Conservation (phyloP, 2,888 invertebrate species). For the Drosophila paramelanica region DNA sequence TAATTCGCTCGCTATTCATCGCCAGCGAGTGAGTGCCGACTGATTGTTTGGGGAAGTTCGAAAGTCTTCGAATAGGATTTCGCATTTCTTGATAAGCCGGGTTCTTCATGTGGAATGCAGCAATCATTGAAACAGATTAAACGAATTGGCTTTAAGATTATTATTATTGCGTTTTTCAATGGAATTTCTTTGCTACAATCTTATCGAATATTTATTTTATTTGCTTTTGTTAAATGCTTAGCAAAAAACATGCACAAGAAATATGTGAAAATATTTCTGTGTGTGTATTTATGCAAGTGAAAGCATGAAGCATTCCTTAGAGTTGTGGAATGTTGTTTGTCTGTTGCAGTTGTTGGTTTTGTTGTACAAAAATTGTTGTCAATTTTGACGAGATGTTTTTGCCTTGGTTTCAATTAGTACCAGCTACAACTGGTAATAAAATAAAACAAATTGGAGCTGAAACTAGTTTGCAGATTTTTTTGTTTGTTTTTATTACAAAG, state of each 20-base stretch:
- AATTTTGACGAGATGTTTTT: background rate
- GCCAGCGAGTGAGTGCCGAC: constrained; percentile 34
- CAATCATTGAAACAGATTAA: constrained; percentile 19
- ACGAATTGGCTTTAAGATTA: background rate
- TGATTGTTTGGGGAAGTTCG: constrained; percentile 52
- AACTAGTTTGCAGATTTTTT: background rate
- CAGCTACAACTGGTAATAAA: background rate
- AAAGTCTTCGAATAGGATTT: constrained; percentile 11
- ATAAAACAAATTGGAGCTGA: background rate
- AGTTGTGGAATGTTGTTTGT: background rate
- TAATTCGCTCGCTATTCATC: constrained; percentile 38
- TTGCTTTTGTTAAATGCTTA: constrained; percentile 3
- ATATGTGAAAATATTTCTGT: background rate
- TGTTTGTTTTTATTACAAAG: no score
- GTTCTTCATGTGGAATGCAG: constrained; percentile 19
- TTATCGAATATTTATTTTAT: constrained; percentile 21
- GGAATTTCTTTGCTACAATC: constrained; percentile 24
- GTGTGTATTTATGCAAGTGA: constrained; percentile 2
- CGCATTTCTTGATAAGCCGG: constrained; percentile 27
- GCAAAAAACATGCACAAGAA: constrained; percentile 11
- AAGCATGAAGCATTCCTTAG: constrained; percentile 1
- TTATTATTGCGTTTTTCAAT: constrained; percentile 27
- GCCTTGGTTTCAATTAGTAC: background rate
- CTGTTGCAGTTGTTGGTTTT: background rate
- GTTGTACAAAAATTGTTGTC: background rate